Base-by-base conservation (phyloP, 35 echinoderm and acorn worm genomes). In the Ophioderma brevispina region DNA sequence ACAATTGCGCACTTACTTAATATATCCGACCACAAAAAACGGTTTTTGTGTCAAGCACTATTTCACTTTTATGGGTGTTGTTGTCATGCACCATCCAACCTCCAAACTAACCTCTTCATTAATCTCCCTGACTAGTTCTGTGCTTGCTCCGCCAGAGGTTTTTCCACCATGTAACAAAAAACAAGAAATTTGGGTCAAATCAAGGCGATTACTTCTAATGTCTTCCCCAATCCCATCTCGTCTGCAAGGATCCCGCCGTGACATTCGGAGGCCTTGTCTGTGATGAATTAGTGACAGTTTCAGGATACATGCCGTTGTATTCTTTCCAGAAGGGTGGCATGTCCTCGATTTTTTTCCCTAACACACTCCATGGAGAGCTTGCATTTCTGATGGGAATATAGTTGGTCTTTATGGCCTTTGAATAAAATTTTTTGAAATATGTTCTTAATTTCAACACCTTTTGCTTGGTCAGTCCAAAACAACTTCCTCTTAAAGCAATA, bases 181-280 rank as follows among this genome's bases (percentile, higher is more conserved):
- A 21, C 46, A 21, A 11, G 46, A 25, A 84, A 84, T n/a, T 84
- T 84, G 0, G 81, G 32, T 18, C 94, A 37, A 37, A 97, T 87
- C 23, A 97, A 81, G 17, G 95, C 39, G 8, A 97, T 97, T 2
- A 97, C 76, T 21, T 88, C 76, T 37, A 97, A 83, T 0, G 95
- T 97, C 40, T 97, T 97, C 1, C 95, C 95, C 6, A 97, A 43
- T 3, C 95, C 95, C 95, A 97, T 97, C 37, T 97, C 95, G 31
- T 97, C 95, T 0, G 95, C 95, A 28, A 97, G 76, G 70, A 97
- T 94, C 2, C 95, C 95, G 34, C 95, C 95, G n/a, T 86, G 76
- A 97, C 88, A 31, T 77, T 80, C n/a, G 80, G 82, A 25, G 95
- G 95, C 38, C 84, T 85, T 17, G 87, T 93, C 31, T 37, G 31